These are phyloP conservation scores for Eolophus roseicapilla DNA, from an alignment of 2,113 vertebrate genomes.

Conservation along the genomic window DNA sequence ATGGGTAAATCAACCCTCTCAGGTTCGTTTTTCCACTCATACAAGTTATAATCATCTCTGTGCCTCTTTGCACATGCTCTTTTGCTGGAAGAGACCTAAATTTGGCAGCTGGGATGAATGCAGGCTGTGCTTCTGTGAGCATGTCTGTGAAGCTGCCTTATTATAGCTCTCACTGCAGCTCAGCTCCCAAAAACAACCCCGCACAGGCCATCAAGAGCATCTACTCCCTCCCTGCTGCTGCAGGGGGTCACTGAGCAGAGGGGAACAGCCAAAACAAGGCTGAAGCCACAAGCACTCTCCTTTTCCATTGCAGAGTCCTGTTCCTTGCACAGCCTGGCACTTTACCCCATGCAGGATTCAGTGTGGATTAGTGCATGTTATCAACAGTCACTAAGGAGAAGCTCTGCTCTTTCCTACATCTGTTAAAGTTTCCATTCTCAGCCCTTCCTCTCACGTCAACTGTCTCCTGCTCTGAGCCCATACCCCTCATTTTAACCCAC, in stretches of 20 bases:
- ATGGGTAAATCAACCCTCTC: background rate
- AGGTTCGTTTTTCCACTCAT: background rate
- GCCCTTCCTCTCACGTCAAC: background rate
- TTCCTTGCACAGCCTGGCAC: background rate
- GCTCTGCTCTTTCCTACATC: background rate
- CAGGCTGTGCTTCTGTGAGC: background rate
- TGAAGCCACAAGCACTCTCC: background rate
- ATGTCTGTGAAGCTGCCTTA: background rate
- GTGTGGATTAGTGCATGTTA: background rate
- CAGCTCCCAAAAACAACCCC: background rate
- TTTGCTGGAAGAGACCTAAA: conserved; percentile 5
- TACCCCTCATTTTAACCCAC: background rate
- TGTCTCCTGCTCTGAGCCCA: background rate
- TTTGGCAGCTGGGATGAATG: background rate
- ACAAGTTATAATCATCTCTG: background rate
- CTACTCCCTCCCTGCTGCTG: background rate
- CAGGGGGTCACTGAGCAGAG: background rate
- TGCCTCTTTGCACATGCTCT: background rate
- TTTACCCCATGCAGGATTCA: background rate
- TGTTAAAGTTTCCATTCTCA: background rate
- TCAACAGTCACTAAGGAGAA: background rate
- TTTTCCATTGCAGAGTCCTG: background rate
- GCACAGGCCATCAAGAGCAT: background rate
- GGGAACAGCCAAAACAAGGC: background rate
- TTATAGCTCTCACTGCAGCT: background rate